These are phyloP conservation scores for Archocentrus centrarchus DNA, from an alignment of 2,113 vertebrate species.

Conservation along the genomic window DNA sequence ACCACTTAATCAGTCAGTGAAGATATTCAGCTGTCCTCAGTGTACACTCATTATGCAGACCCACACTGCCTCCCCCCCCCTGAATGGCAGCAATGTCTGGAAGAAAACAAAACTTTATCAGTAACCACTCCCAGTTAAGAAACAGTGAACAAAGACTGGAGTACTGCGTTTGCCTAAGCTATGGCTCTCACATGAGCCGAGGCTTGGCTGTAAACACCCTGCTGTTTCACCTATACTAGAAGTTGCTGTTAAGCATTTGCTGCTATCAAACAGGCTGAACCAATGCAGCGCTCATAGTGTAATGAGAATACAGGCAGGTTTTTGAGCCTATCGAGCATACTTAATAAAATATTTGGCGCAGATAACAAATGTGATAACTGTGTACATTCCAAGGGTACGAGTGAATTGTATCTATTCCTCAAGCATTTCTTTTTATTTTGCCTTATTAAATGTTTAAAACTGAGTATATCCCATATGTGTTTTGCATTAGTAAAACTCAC, in stretches of 20 bases:
- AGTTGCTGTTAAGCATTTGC: neutral
- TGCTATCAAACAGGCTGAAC: constrained; percentile 27
- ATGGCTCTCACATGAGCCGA: constrained; percentile 9
- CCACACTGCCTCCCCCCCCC: neutral
- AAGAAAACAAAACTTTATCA: constrained; percentile 39
- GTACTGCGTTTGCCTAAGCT: constrained; percentile 42
- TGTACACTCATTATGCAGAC: constrained; percentile 18
- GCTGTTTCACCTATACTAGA: neutral
- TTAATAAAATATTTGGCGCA: neutral
- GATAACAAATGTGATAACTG: neutral
- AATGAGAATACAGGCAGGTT: constrained; percentile 10
- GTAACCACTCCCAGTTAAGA: constrained; percentile 56
- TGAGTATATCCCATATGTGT: neutral
- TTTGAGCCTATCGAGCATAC: constrained; percentile 17
- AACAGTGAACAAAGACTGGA: constrained; percentile 66
- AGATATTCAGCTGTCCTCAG: constrained; percentile 39
- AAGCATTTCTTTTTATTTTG: no score
- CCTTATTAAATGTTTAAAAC: neutral
- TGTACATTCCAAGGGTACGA: neutral
- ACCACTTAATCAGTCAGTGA: constrained; percentile 38
- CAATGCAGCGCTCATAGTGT: neutral
- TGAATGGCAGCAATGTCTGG: constrained; percentile 37
- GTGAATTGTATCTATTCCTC: neutral
- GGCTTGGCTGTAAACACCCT: neutral
- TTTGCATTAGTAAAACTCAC: neutral